Evolutionary conservation across 2,113 vertebrate genomes (phyloP).

Genomic region (Calcarius ornatus): DNA sequence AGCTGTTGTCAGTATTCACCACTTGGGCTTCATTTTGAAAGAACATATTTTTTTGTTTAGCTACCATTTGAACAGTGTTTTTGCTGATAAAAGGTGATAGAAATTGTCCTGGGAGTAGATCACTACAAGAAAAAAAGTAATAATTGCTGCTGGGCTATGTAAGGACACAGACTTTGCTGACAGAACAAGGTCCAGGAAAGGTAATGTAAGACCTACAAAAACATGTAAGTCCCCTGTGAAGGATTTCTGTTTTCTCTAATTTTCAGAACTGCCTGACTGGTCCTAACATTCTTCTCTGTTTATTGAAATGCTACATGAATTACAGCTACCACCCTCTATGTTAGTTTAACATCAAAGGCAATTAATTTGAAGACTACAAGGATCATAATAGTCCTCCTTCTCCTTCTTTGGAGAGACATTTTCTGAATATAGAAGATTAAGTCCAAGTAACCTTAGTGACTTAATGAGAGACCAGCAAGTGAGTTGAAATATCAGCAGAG

Average conservation of each 20-base stretch:
- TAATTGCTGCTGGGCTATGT: background rate
- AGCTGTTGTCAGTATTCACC: slow-evolving; percentile 27
- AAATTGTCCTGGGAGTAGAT: background rate
- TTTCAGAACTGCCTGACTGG: background rate
- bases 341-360: background rate
- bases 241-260: background rate
- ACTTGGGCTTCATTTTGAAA: slow-evolving; percentile 1
- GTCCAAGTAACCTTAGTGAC: background rate
- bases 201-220: background rate
- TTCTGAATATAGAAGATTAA: background rate
- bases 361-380: background rate
- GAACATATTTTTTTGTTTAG: background rate
- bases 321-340: background rate
- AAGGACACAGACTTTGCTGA: background rate
- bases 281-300: background rate
- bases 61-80: background rate
- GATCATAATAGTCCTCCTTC: background rate
- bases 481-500: background rate
- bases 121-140: background rate
- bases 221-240: background rate
- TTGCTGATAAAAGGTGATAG: slow-evolving; percentile 21
- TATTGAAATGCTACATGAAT: background rate
- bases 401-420: background rate
- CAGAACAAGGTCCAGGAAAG: background rate
- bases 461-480: background rate